Evolutionary conservation across 2,888 invertebrate species (phyloP).

Genomic region (Formica aserva): DNA sequence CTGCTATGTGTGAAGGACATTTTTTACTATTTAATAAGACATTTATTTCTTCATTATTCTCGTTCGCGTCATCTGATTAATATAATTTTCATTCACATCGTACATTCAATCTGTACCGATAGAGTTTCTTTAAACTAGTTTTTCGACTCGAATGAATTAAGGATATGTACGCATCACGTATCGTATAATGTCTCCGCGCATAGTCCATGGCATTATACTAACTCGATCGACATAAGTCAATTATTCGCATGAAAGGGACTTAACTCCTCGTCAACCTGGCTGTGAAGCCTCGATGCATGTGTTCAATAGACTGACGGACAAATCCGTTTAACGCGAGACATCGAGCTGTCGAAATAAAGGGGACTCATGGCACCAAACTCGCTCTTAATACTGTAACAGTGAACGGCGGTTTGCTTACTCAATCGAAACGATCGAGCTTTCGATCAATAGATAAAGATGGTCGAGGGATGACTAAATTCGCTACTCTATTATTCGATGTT

Average conservation of each 20-base stretch:
- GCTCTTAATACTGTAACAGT: slow-evolving; percentile 60
- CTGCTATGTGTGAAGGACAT: neutral
- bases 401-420: slow-evolving; percentile 5
- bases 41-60: neutral
- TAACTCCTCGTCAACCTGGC: slow-evolving; percentile 51
- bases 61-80: neutral
- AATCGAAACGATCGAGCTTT: neutral
- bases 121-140: neutral
- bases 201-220: slow-evolving; percentile 39
- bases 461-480: slow-evolving; percentile 8
- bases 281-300: slow-evolving; percentile 30
- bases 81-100: neutral
- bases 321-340: slow-evolving; percentile 61
- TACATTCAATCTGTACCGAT: neutral
- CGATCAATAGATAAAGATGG: slow-evolving; percentile 22
- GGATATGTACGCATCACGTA: slow-evolving; percentile 13
- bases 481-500: neutral
- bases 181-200: neutral
- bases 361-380: slow-evolving; percentile 29
- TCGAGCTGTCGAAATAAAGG: slow-evolving; percentile 49
- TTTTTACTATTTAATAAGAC: neutral
- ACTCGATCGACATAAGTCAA: slow-evolving; percentile 62
- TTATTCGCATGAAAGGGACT: slow-evolving; percentile 48
- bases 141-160: neutral
- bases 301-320: slow-evolving; percentile 53